Base-by-base conservation (phyloP, 2,113 vertebrate species). In the Periophthalmus modestus region DNA sequence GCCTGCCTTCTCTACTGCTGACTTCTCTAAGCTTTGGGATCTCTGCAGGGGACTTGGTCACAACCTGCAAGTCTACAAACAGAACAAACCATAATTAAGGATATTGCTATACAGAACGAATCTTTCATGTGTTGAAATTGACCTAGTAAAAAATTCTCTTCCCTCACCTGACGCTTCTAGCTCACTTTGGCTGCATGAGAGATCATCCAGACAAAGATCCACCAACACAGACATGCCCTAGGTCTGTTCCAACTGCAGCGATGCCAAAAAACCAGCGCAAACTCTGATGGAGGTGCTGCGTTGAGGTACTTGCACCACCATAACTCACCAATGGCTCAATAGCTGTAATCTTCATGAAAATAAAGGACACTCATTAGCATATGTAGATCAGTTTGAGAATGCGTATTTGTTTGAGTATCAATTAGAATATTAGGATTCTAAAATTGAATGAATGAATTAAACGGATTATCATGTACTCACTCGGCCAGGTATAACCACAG, bases 221-320 rank as follows among this genome's bases (percentile, higher is more conserved):
- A 99, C 92, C 19, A 99, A 94, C 69, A 99, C 91, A 1, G n/a
- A 99, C 90, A 6, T 97, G 97, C 36, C 97, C 98, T 2, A 96
- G 87, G 58, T 99, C 95, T 0, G 98, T 99, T 46, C 96, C 96
- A 55, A 99, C 95, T 0, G 94, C 97, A 15, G 95, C 96, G 75
- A 98, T 95, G 2, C 97, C 97, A 80, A 98, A 99, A 71, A 99
- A 95, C 98, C 98, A 99, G 23, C 96, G 95, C 43, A 99, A 90
- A 75, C 96, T 95, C 81, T 96, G 96, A 72, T 99, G 96, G 14
- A 99, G 94, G 77, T 98, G 97, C 74, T 95, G 96, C 2, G 98
- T 98, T 66, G 92, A 95, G n/a, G 95, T 90, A 1, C 94, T 98
- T 34, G 97, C 95, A 69, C 97, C 97, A 0, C 97, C 97, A 0